Conservation (phyloP, 2,888 invertebrate species). For the Ophioninae sp. region DNA sequence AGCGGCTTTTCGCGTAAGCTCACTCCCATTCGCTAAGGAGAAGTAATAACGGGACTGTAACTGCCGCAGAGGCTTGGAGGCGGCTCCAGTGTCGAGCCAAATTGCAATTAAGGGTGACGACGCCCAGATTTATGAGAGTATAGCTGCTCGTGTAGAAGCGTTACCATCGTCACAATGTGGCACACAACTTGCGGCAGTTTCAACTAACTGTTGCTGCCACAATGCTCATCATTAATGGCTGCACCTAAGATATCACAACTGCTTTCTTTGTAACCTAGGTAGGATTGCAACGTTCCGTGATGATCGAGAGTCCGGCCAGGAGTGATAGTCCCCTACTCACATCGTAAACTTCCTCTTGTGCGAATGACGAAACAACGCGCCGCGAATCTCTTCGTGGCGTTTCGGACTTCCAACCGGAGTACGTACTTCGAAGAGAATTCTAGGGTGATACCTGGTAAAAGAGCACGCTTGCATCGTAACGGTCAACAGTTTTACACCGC, state of each 20-base stretch:
- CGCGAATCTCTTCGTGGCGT: background rate
- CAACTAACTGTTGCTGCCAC: conserved; percentile 35
- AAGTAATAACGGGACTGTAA: conserved; percentile 68
- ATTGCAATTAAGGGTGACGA: conserved; percentile 74
- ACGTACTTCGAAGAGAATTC: background rate
- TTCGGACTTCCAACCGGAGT: background rate
- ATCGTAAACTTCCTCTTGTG: background rate
- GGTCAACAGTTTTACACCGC: background rate
- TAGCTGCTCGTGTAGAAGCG: conserved; percentile 53
- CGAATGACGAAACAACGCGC: background rate
- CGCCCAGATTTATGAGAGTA: conserved; percentile 71
- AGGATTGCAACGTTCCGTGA: conserved; percentile 4
- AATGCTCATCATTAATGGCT: conserved; percentile 22
- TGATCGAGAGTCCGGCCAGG: background rate
- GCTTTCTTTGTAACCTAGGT: background rate
- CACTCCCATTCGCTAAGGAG: conserved; percentile 56
- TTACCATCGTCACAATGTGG: conserved; percentile 10
- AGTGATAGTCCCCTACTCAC: background rate
- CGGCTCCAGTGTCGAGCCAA: conserved; percentile 68
- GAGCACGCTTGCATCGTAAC: background rate
- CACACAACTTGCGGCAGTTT: conserved; percentile 27
- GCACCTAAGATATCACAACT: background rate
- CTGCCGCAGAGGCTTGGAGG: conserved; percentile 56
- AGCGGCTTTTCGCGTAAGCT: conserved; percentile 63
- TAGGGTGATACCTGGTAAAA: conserved; percentile 6